Base-by-base conservation (phyloP, 2,888 invertebrate species). In the Phorcus lineatus region DNA sequence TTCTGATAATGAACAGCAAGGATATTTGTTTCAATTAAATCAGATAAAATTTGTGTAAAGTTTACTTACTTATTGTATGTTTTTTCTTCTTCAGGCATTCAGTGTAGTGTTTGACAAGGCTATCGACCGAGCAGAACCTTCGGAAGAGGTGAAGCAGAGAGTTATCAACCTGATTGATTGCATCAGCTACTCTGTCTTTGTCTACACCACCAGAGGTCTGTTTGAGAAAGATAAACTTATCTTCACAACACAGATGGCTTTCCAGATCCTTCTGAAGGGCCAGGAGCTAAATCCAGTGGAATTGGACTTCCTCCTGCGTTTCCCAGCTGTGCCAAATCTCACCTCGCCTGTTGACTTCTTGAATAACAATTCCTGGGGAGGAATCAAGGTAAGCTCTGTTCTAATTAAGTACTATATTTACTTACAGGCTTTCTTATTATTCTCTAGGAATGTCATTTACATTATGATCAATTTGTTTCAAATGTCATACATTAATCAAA, bases 61-160 rank as follows among this genome's bases (percentile, higher is more conserved):
- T 9, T 4, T 24, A 19, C n/a, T 57, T 19, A 24, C 57, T 24
- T 57, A 28, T n/a, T n/a, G 28, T 47, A 11, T 74, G 0, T 36
- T 40, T n/a, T n/a, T 19, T 74, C 9, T 47, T 11, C 79, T 86
- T 54, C 89, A 97, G 97, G 98, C 98, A 0, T 98, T 98, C 93
- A 97, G 97, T 93, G 97, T 98, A n/a, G 98, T 98, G 47, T 98
- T 98, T 92, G 97, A 98, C 94, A 98, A 98, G 91, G 98, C 98
- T 22, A 98, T 99, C 90, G 96, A 96, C 67, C 96, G 95, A 91
- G 97, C 98, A 0, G 96, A 97, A 85, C 95, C 96, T 0, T 96
- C 97, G 0, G 96, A 96, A 22, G 96, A 96, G 86, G 96, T 98
- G 0, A 94, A 95, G 52, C 94, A 94, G 81, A 94, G 98, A 88